Conservation (phyloP, 1,140 invertebrate genomes). For the Trissolcus basalis region DNA sequence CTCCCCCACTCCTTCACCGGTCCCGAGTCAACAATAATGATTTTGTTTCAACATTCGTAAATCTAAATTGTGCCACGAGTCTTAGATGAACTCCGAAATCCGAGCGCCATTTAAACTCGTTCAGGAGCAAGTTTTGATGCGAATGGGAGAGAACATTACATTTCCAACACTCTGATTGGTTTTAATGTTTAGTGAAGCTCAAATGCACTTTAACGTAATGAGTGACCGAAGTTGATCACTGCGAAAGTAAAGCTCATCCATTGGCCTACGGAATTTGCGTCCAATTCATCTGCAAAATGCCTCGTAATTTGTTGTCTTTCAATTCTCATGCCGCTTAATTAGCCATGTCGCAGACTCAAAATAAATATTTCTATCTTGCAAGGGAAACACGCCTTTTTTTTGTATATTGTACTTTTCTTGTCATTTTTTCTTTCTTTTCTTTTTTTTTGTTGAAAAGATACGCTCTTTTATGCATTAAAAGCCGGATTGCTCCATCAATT, state of each 20-base stretch:
- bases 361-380: too few relatives aligned
- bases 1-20: too few relatives aligned
- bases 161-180: conserved; percentile 40
- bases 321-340: too few relatives aligned
- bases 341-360: too few relatives aligned
- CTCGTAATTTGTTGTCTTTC: conserved; percentile 21
- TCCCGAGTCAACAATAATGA: too few relatives aligned
- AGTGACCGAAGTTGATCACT: conserved; percentile 26
- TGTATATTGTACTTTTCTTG: too few relatives aligned
- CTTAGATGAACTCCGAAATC: too few relatives aligned
- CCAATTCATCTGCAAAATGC: conserved; percentile 1
- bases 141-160: conserved; percentile 36
- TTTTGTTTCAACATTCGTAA: too few relatives aligned
- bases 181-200: conserved; percentile 38
- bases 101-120: conserved; percentile 21
- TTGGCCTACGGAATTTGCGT: conserved; percentile 15
- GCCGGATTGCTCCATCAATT: background rate
- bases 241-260: conserved; percentile 21
- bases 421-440: background rate
- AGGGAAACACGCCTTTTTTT: too few relatives aligned
- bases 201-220: conserved; percentile 38
- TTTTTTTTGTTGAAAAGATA: background rate
- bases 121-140: conserved; percentile 24
- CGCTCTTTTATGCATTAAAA: background rate
- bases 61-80: too few relatives aligned